A percentile compares a stretch with the other conserved stretches of the same genome.
These are phyloP conservation scores for Parnassius orleans DNA, from an alignment of 2,888 invertebrate genomes.

Conservation along the genomic window DNA sequence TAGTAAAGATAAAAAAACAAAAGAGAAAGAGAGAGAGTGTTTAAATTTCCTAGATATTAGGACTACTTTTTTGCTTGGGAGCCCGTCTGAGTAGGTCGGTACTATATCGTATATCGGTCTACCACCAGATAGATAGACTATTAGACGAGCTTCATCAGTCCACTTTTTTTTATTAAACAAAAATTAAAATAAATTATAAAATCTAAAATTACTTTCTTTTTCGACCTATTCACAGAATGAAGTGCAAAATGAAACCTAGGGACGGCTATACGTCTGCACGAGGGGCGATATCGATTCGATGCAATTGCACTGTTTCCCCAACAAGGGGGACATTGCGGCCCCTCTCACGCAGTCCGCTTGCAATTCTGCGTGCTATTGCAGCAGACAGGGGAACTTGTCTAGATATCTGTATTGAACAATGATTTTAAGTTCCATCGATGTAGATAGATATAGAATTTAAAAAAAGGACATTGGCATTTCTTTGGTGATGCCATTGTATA, in stretches of 20 bases:
- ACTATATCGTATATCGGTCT: too few relatives aligned
- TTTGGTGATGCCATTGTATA: too few relatives aligned
- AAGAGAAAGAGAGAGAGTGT: too few relatives aligned
- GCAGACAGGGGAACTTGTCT: conserved; percentile 2
- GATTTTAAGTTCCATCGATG: not conserved
- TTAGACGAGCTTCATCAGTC: too few relatives aligned
- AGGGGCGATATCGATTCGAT: conserved; percentile 20
- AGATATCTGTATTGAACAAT: not conserved
- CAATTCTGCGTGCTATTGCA: not conserved
- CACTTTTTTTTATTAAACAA: too few relatives aligned
- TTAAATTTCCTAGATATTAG: too few relatives aligned
- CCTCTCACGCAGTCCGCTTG: conserved; percentile 6
- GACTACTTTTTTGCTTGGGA: too few relatives aligned
- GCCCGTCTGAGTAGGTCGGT: too few relatives aligned
- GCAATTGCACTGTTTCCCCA: conserved; percentile 18
- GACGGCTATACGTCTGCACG: conserved; percentile 5
- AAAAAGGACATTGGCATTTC: not conserved
- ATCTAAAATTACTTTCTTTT: too few relatives aligned
- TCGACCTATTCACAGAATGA: not conserved
- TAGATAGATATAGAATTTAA: not conserved
- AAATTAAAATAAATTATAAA: too few relatives aligned
- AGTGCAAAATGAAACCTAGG: conserved; percentile 8
- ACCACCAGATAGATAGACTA: too few relatives aligned
- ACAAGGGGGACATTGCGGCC: conserved; percentile 1
- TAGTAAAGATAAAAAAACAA: too few relatives aligned